These are phyloP conservation scores for Eilema depressum DNA, from an alignment of 2,888 invertebrate species.

Conservation along the genomic window DNA sequence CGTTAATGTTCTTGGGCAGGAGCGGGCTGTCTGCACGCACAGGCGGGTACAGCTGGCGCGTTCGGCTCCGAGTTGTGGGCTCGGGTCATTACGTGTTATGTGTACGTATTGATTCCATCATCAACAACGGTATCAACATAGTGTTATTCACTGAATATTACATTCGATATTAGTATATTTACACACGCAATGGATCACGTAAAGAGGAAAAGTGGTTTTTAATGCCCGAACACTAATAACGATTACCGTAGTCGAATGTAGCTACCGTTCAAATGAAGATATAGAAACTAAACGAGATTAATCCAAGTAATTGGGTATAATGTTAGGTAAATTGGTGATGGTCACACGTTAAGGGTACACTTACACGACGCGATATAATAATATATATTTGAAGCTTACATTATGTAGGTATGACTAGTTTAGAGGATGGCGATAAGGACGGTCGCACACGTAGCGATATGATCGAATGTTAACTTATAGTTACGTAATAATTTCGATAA, in stretches of 20 bases:
- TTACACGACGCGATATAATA: conserved; percentile 69
- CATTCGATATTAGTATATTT: conserved; percentile 77
- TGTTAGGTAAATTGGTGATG: conserved; percentile 57
- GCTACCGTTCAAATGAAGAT: conserved; percentile 59
- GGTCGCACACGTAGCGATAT: conserved; percentile 84
- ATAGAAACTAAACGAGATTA: conserved; percentile 54
- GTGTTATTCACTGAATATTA: conserved; percentile 80
- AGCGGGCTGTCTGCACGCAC: conserved; percentile 76
- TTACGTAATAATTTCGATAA: conserved; percentile 76
- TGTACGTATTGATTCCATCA: conserved; percentile 72
- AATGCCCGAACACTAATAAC: conserved; percentile 65
- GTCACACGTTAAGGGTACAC: conserved; percentile 66
- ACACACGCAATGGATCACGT: conserved; percentile 75
- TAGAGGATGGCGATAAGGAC: conserved; percentile 87
- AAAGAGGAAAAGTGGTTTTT: conserved; percentile 60
- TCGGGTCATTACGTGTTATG: conserved; percentile 70
- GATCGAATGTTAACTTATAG: conserved; percentile 74
- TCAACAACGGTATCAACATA: conserved; percentile 71
- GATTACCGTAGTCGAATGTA: conserved; percentile 54
- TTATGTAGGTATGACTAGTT: conserved; percentile 79
- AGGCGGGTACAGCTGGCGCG: conserved; percentile 56
- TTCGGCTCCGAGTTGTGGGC: conserved; percentile 34
- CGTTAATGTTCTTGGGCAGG: conserved; percentile 69
- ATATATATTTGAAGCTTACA: conserved; percentile 70
- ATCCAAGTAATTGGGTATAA: conserved; percentile 47